Evolutionary conservation across 1,140 invertebrate species (phyloP).

Genomic region (Hyposmocoma kahamanoa): DNA sequence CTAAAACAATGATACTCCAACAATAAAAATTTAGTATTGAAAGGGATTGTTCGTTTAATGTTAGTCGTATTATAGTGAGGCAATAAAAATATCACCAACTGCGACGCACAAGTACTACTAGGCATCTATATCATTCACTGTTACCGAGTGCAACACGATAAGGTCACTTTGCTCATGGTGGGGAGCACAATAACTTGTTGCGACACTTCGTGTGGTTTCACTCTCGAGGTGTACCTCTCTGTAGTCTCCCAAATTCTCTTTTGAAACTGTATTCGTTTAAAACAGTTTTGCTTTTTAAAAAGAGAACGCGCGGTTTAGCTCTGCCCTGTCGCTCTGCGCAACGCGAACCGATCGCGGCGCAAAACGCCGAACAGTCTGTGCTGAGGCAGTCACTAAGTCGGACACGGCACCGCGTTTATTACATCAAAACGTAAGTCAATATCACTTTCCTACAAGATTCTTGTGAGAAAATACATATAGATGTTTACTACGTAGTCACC

Average conservation of each 20-base stretch:
- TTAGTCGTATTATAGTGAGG: too few relatives aligned
- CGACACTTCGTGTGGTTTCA: constrained; percentile 38
- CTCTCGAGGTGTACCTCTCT: too few relatives aligned
- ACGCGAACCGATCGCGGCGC: constrained; percentile 18
- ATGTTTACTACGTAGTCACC: constrained; percentile 11
- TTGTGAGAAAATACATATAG: constrained; percentile 28
- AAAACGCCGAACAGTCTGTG: constrained; percentile 37
- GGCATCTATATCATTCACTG: constrained; percentile 33
- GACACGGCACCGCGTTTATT: constrained; percentile 29
- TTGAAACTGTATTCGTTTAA: too few relatives aligned
- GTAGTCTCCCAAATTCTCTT: too few relatives aligned
- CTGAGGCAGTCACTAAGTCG: constrained; percentile 32
- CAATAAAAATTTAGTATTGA: too few relatives aligned
- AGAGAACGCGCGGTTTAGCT: constrained; percentile 41
- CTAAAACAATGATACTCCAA: too few relatives aligned
- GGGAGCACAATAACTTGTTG: constrained; percentile 49
- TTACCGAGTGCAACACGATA: constrained; percentile 62
- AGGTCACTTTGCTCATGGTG: constrained; percentile 54
- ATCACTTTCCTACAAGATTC: constrained; percentile 19
- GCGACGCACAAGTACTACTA: constrained; percentile 19
- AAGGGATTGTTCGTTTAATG: too few relatives aligned
- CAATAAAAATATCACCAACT: too few relatives aligned
- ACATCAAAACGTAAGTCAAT: constrained; percentile 44
- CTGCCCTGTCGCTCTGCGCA: constrained; percentile 46
- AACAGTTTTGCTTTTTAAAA: constrained; percentile 43